Percentiles rank a stretch among this genome's conserved stretches.
Evolutionary conservation across 2,888 invertebrate genomes (phyloP).

Genomic region (Pollenia angustigena): DNA sequence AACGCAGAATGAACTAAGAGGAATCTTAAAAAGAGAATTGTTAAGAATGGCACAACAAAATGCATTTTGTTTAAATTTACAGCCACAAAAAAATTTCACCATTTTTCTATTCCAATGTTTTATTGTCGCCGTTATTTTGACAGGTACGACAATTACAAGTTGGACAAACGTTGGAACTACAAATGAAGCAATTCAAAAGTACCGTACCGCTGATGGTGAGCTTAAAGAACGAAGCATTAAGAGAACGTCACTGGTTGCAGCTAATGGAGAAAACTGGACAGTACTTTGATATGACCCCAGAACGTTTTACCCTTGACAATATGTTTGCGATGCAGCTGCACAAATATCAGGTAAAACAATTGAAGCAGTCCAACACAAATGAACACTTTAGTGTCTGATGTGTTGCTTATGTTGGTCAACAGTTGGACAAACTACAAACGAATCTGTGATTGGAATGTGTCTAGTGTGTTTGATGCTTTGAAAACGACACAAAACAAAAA

Average conservation of each 20-base stretch:
- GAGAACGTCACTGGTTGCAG: slow-evolving; percentile 95
- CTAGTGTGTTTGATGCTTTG: slow-evolving; percentile 15
- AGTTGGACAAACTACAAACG: slow-evolving; percentile 18
- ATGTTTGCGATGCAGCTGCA: slow-evolving; percentile 97
- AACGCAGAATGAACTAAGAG: too few species aligned
- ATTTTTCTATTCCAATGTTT: not conserved
- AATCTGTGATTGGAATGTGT: not conserved
- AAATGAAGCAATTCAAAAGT: slow-evolving; percentile 94
- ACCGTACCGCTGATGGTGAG: slow-evolving; percentile 95
- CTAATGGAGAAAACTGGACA: slow-evolving; percentile 93
- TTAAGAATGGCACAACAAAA: too few species aligned
- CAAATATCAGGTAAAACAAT: slow-evolving; percentile 87
- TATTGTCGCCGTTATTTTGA: not conserved
- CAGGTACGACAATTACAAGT: slow-evolving; percentile 85
- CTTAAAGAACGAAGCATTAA: slow-evolving; percentile 94
- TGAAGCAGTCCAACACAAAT: not conserved
- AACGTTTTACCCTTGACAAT: slow-evolving; percentile 95
- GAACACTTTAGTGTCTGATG: not conserved
- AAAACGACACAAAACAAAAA: slow-evolving; percentile 38
- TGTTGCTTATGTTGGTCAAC: slow-evolving; percentile 10
- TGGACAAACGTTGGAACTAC: slow-evolving; percentile 89
- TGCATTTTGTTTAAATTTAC: too few species aligned
- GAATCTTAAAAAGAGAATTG: too few species aligned
- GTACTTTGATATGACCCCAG: slow-evolving; percentile 94
- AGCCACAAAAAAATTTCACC: too few species aligned